phyloP scores from a whole-genome alignment of 1,140 invertebrate species.

The Dendrolimus kikuchii region DNA sequence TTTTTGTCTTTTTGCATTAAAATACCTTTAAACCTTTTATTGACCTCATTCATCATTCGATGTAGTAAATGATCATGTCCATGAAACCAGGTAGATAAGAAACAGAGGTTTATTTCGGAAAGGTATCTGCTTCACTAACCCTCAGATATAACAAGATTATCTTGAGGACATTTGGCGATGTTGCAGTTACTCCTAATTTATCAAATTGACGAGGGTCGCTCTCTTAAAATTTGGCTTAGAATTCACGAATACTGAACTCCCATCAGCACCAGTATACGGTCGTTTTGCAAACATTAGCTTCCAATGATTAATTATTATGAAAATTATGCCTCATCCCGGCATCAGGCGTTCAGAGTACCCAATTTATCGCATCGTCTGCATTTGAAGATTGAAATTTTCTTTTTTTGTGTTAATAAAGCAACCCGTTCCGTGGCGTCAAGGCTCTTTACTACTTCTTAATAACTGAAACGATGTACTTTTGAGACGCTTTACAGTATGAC shows the following conservation, averaged over 20 bases:
- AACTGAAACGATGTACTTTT: too few relatives aligned
- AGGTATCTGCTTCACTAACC: background rate
- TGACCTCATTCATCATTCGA: too few relatives aligned
- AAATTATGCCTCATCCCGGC: slow-evolving; percentile 6
- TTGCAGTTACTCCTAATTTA: slow-evolving; percentile 22
- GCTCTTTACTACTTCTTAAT: too few relatives aligned
- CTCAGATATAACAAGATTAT: slow-evolving; percentile 16
- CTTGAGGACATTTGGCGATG: slow-evolving; percentile 11
- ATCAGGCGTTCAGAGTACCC: slow-evolving; percentile 1
- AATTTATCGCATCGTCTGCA: slow-evolving; percentile 12
- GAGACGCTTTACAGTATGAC: too few relatives aligned
- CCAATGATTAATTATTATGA: slow-evolving; percentile 24
- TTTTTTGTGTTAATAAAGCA: too few relatives aligned
- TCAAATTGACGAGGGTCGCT: slow-evolving; percentile 26
- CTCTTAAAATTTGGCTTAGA: slow-evolving; percentile 1
- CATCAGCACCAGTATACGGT: slow-evolving; percentile 12
- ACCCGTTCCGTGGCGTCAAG: too few relatives aligned
- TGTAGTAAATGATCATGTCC: too few relatives aligned
- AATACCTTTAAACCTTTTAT: too few relatives aligned
- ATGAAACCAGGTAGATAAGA: too few relatives aligned
- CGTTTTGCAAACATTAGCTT: slow-evolving; percentile 22
- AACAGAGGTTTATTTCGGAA: too few relatives aligned
- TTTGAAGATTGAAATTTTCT: slow-evolving; percentile 1
- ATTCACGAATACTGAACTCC: background rate
- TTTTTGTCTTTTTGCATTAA: too few relatives aligned